Conservation (phyloP, 2,113 vertebrate genomes). For the Channa argus region DNA sequence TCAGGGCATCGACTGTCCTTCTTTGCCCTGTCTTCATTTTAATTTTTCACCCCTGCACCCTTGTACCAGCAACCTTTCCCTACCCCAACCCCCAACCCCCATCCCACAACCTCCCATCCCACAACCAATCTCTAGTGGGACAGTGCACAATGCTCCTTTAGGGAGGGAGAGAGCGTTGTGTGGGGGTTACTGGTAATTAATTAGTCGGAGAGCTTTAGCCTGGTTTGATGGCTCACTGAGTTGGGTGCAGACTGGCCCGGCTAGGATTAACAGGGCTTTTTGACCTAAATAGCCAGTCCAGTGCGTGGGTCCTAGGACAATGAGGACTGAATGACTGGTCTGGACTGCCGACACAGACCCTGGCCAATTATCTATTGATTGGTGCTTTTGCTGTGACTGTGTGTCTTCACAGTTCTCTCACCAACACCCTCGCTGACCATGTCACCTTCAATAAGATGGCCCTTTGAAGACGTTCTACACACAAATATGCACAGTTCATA, state of each 20-base stretch:
- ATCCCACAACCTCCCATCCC: background rate
- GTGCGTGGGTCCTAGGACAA: slow-evolving; percentile 82
- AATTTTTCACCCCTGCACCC: slow-evolving; percentile 65
- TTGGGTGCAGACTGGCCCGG: slow-evolving; percentile 54
- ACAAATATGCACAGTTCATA: slow-evolving; percentile 59
- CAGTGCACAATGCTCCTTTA: slow-evolving; percentile 55
- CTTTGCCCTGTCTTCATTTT: slow-evolving; percentile 71
- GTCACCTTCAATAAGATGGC: slow-evolving; percentile 80
- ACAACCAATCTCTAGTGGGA: slow-evolving; percentile 54
- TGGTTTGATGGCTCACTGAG: slow-evolving; percentile 69
- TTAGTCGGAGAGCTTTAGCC: slow-evolving; percentile 83
- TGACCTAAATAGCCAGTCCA: slow-evolving; percentile 91
- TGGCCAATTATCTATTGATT: slow-evolving; percentile 93
- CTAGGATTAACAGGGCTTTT: slow-evolving; percentile 85
- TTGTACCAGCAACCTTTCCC: slow-evolving; percentile 59
- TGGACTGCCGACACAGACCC: slow-evolving; percentile 84
- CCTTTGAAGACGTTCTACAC: slow-evolving; percentile 11
- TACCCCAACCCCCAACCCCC: background rate
- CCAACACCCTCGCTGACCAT: slow-evolving; percentile 81
- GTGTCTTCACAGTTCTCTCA: slow-evolving; percentile 82
- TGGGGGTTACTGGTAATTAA: slow-evolving; percentile 87
- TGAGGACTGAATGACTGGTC: slow-evolving; percentile 87
- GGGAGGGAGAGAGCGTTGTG: slow-evolving; percentile 42
- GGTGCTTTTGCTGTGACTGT: slow-evolving; percentile 85
- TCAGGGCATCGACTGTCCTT: slow-evolving; percentile 69